Evolutionary conservation across 2,888 invertebrate species (phyloP).

Genomic region (Lysandra coridon): DNA sequence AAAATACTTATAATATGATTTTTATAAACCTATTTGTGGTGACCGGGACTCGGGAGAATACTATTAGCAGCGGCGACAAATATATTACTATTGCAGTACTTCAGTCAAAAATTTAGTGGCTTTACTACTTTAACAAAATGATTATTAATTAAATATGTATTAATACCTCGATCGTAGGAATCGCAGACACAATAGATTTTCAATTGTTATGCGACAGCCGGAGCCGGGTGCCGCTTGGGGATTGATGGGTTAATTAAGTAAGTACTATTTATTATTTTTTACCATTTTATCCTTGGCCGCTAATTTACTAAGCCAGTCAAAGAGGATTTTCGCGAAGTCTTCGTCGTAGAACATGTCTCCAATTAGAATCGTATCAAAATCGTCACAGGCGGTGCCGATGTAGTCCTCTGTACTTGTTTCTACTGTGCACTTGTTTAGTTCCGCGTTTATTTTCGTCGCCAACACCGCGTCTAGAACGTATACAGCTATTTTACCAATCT

Average conservation of each 20-base stretch:
- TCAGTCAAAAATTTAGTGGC: too few relatives aligned
- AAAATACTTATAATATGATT: too few relatives aligned
- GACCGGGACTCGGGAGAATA: too few relatives aligned
- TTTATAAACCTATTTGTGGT: neutral
- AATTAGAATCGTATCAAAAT: slow-evolving; percentile 81
- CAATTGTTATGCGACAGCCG: too few relatives aligned
- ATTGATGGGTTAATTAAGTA: too few relatives aligned
- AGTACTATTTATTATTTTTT: slow-evolving; percentile 27
- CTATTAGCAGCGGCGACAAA: too few relatives aligned
- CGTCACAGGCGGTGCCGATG: slow-evolving; percentile 59
- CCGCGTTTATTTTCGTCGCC: slow-evolving; percentile 75
- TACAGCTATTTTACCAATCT: slow-evolving; percentile 38
- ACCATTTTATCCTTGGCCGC: slow-evolving; percentile 58
- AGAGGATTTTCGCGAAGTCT: slow-evolving; percentile 74
- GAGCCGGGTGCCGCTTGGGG: too few relatives aligned
- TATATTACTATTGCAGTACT: too few relatives aligned
- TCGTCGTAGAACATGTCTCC: slow-evolving; percentile 87
- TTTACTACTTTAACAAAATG: too few relatives aligned
- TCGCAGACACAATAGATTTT: too few relatives aligned
- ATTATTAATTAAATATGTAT: too few relatives aligned
- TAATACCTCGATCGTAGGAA: too few relatives aligned
- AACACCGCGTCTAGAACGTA: slow-evolving; percentile 70
- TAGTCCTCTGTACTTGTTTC: slow-evolving; percentile 64
- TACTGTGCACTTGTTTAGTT: slow-evolving; percentile 66
- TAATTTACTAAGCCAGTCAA: slow-evolving; percentile 75